Conservation (phyloP, 64 coral and sea anemone species). For the Dendrophyllia cribrosa region DNA sequence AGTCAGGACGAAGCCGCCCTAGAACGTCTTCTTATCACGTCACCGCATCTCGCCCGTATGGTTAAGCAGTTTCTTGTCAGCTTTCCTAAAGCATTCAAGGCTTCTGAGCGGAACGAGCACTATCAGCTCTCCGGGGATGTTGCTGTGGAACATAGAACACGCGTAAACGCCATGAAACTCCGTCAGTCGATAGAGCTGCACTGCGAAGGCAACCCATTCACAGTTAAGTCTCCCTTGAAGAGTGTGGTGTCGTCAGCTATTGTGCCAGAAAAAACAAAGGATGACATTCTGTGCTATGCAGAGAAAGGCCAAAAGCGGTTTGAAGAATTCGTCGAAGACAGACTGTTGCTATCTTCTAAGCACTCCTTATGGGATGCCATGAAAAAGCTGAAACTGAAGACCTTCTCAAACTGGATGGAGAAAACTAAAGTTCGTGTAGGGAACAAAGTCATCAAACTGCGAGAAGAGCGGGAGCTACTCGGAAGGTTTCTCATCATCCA, state of each 20-base stretch:
- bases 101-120: background rate
- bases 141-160: background rate
- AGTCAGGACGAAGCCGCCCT: conserved; percentile 58
- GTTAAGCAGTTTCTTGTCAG: background rate
- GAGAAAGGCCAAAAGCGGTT: conserved; percentile 56
- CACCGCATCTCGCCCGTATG: conserved; percentile 59
- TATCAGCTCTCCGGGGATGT: conserved; percentile 25
- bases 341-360: conserved; percentile 45
- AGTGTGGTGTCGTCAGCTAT: conserved; percentile 55
- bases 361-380: conserved; percentile 49
- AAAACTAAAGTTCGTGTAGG: conserved; percentile 35
- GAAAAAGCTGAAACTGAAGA: conserved; percentile 61
- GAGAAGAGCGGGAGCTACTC: conserved; percentile 44
- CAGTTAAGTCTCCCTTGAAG: background rate
- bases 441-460: background rate
- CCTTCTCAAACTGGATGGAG: conserved; percentile 42
- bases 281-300: conserved; percentile 39
- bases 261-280: conserved; percentile 51
- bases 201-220: background rate
- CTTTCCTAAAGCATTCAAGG: conserved; percentile 1
- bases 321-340: conserved; percentile 47
- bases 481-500: conserved; percentile 60
- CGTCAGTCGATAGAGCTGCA: conserved; percentile 31
- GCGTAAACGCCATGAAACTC: conserved; percentile 21
- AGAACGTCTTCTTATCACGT: conserved; percentile 40